Percentiles rank a stretch among this genome's conserved stretches.
Conservation (phyloP, 2,888 invertebrate species). For the Limulus polyphemus region DNA sequence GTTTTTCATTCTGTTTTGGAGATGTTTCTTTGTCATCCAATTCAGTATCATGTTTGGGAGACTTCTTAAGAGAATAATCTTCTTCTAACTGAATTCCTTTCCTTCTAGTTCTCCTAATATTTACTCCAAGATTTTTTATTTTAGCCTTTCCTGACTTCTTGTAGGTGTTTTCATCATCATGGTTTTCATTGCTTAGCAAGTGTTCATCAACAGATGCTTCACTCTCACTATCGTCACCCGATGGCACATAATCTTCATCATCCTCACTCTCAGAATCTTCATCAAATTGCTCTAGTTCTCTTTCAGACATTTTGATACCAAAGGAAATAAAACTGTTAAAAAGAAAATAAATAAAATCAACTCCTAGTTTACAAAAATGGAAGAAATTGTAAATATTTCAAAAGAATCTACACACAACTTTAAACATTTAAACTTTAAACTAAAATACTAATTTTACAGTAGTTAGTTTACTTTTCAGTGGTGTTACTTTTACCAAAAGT, state of each 20-base stretch:
- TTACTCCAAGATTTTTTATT: not conserved
- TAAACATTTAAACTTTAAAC: too few relatives aligned
- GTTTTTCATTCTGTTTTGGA: constrained; percentile 8
- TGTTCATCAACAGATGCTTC: not conserved
- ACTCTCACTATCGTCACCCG: constrained; percentile 1
- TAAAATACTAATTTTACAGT: too few relatives aligned
- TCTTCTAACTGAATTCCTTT: not conserved
- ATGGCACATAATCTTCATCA: constrained; percentile 17
- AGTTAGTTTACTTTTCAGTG: too few relatives aligned
- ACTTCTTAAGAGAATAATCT: not conserved
- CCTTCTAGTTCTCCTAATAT: not conserved
- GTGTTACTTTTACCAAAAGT: too few relatives aligned
- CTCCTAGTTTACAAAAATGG: too few relatives aligned
- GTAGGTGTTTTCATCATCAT: not conserved
- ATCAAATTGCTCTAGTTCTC: too few relatives aligned
- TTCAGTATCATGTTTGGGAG: not conserved
- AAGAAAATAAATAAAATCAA: too few relatives aligned
- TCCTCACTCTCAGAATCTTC: constrained; percentile 8
- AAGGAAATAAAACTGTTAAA: too few relatives aligned
- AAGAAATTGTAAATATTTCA: too few relatives aligned
- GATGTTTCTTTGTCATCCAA: constrained; percentile 2
- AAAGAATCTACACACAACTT: too few relatives aligned
- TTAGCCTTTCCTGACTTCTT: not conserved
- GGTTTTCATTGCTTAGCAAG: not conserved
- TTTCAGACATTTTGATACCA: too few relatives aligned